Conservation (phyloP, 1,140 invertebrate genomes). For the Akabosia matsudoensis region DNA sequence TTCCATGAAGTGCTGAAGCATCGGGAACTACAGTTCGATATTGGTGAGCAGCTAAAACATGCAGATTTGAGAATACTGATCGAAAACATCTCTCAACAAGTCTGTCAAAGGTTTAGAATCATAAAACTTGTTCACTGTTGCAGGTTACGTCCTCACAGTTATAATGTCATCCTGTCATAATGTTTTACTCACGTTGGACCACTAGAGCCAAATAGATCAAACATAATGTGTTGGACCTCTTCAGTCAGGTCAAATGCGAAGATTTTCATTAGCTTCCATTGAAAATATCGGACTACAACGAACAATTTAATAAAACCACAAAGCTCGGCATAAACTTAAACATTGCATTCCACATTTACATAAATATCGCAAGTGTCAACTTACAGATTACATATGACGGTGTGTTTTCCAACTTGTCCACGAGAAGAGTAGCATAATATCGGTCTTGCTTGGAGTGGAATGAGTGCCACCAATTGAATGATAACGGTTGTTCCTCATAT, state of each 20-base stretch:
- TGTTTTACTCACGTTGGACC: conserved; percentile 16
- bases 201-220: background rate
- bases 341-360: background rate
- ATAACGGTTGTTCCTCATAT: background rate
- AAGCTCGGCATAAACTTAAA: background rate
- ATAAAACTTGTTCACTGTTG: background rate
- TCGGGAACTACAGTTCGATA: background rate
- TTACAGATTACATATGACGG: conserved; percentile 23
- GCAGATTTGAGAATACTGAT: conserved; percentile 28
- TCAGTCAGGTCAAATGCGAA: conserved; percentile 30
- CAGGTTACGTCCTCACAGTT: too few species aligned
- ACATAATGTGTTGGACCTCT: conserved; percentile 24
- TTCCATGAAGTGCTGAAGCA: background rate
- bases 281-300: conserved; percentile 31
- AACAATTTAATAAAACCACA: background rate
- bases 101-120: conserved; percentile 14
- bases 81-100: conserved; percentile 30
- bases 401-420: conserved; percentile 16
- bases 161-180: background rate
- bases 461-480: conserved; percentile 23
- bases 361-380: too few species aligned
- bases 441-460: conserved; percentile 4
- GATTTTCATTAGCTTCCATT: conserved; percentile 34
- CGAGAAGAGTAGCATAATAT: background rate
- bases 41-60: conserved; percentile 27